Evolutionary conservation across 2,888 invertebrate genomes (phyloP), one percentile per base, ranked within the genome.

Genomic region (Mycalesis mineus): DNA sequence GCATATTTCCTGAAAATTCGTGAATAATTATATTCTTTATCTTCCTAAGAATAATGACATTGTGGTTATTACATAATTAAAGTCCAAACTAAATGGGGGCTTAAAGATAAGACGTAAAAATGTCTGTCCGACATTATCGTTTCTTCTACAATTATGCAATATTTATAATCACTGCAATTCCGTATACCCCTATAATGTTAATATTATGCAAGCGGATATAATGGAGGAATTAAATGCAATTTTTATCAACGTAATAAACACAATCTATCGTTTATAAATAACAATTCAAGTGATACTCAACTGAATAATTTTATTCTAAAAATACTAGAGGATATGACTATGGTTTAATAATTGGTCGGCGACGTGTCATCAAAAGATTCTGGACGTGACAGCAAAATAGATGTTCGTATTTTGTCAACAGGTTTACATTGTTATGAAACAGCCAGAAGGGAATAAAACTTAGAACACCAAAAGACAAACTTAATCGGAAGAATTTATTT

Each of bases 101-200:
- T 15, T 14, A 11, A 31, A 40, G 40, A 51, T 51, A 40, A 41
- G 31, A 51, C 28, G 14, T 29, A 41, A 51, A 51, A 51, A 40
- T 51, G 15, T 15, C 47, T 33, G 15, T 14, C 1, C 28, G 28
- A 11, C 9, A 8, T 14, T 29, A 45, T 45, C 29, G 31, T 41
- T 29, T 51, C 39, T 51, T 40, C 29, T 29, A 31, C n/a, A 51
- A n/a, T 51, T 51, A 41, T 31, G 40, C 40, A 51, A 51, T n/a
- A 40, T 40, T 40, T n/a, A 29, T n/a, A 51, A 51, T 51, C 40
- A 31, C 15, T 51, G 31, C 9, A 41, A 51, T 41, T 41, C 51
- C 51, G 40, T 8, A 29, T 41, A 11, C 51, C 51, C 41, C 28
- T 28, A 51, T 51, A 31, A 40, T 51, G 9, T 14, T 31, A 14